Evolutionary conservation across 2,113 vertebrate species (phyloP), one percentile per base, ranked within the genome.

Genomic region (Uria aalge): DNA sequence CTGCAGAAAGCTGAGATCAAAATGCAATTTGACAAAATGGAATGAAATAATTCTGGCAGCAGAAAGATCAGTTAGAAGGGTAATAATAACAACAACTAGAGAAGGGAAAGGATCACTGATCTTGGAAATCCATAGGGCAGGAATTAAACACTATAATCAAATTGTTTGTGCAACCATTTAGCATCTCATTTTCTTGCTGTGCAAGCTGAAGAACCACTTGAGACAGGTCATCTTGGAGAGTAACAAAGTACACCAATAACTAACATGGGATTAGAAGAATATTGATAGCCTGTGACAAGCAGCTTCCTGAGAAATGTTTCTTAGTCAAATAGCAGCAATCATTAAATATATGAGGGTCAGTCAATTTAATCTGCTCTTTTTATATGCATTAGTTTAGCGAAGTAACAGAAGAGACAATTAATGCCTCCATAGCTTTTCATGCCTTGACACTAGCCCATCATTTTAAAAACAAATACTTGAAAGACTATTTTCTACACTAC

Each of bases 311-410:
- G 98, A 98, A 98, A 98, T 96, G 95, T 98, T 97, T 98, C 98
- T 98, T 98, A 98, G 98, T 98, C 98, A 98, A 98, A 98, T 97
- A 98, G 98, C 97, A 97, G 98, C 98, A 98, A 99, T 99, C 99
- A 99, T 99, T 99, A 99, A 99, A 98, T 98, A 99, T 99, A 98
- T 98, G 98, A 98, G 98, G 98, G 98, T 98, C 98, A 98, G 98
- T 99, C 98, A 98, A 98, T 99, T 99, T 99, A 98, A 99, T 99
- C 98, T 98, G 98, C 98, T 98, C 98, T 98, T 99, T 99, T 99
- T 98, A 97, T 98, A 98, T 98, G 97, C 98, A 99, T 99, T 98
- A 98, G 95, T 98, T 99, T 98, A 97, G 98, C 97, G 97, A 98
- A 98, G 97, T 94, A 98, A 97, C 95, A 66, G 97, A 94, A 98